These are phyloP conservation scores for Kobus ellipsiprymnus DNA, from an alignment of 2,113 vertebrate species.

Conservation along the genomic window DNA sequence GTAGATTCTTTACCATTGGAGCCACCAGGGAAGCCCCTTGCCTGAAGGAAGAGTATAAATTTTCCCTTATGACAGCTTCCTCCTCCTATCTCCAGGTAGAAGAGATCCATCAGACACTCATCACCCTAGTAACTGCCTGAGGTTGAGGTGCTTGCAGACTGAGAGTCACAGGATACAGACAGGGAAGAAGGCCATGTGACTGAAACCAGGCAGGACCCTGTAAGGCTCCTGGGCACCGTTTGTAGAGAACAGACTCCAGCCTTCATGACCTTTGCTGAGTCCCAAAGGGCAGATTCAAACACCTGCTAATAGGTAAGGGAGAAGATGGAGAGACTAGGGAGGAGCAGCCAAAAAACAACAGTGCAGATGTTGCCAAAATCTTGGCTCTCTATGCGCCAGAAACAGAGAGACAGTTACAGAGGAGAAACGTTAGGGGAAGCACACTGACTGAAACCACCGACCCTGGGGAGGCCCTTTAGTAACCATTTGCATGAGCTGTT, in stretches of 20 bases:
- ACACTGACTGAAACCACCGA: too few relatives aligned
- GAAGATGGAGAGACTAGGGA: neutral
- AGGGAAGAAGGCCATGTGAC: neutral
- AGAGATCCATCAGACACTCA: neutral
- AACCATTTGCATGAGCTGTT: too few relatives aligned
- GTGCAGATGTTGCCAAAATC: neutral
- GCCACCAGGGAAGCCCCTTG: neutral
- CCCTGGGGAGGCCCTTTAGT: too few relatives aligned
- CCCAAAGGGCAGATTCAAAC: neutral
- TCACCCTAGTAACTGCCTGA: neutral
- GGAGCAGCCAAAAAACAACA: neutral
- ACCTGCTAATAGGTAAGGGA: neutral
- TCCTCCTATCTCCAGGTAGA: neutral
- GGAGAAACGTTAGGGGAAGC: neutral
- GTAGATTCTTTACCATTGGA: neutral
- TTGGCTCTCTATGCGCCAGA: neutral
- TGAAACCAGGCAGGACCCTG: neutral
- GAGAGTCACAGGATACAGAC: neutral
- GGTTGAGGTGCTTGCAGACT: neutral
- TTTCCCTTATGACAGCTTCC: neutral
- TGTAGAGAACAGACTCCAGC: neutral
- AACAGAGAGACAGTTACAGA: neutral
- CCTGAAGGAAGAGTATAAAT: neutral
- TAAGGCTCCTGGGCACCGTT: neutral
- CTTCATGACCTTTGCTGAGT: neutral